Percentiles rank a stretch among this genome's conserved stretches.
Evolutionary conservation across 2,113 vertebrate species (phyloP).

Genomic region (Ceyx margarethae): DNA sequence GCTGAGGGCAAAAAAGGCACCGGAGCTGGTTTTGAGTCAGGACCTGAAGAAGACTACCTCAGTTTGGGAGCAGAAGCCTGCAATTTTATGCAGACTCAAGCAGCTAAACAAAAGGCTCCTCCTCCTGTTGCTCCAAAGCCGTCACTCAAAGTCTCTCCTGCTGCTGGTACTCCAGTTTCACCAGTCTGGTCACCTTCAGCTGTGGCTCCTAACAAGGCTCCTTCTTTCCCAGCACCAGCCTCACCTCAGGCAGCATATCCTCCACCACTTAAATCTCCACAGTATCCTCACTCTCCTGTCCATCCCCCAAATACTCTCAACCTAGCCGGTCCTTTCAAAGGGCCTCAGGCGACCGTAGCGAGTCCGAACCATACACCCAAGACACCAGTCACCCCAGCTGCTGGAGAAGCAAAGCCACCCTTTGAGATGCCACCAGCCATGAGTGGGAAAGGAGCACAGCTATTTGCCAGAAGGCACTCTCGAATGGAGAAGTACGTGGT

Average conservation of each 20-base stretch:
- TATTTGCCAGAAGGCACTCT: conserved; percentile 95
- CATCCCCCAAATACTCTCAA: conserved; percentile 71
- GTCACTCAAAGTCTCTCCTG: conserved; percentile 74
- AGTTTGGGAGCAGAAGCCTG: conserved; percentile 97
- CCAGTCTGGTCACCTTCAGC: conserved; percentile 84
- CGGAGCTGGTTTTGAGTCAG: conserved; percentile 85
- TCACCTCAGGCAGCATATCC: conserved; percentile 73
- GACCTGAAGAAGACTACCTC: conserved; percentile 96
- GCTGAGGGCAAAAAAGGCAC: conserved; percentile 78
- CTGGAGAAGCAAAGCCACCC: conserved; percentile 75
- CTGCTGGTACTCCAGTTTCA: conserved; percentile 76
- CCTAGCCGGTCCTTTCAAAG: conserved; percentile 75
- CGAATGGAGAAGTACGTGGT: conserved; percentile 98
- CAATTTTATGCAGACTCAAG: conserved; percentile 90
- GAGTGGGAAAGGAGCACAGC: conserved; percentile 91
- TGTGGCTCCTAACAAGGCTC: conserved; percentile 71
- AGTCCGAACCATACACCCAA: conserved; percentile 74
- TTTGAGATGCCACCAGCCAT: conserved; percentile 86
- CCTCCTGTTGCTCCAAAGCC: conserved; percentile 97
- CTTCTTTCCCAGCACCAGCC: conserved; percentile 78
- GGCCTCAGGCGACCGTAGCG: conserved; percentile 74
- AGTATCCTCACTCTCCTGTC: conserved; percentile 75
- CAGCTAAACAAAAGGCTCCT: conserved; percentile 87
- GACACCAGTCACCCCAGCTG: conserved; percentile 73
- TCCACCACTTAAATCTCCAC: conserved; percentile 65